Base-by-base conservation (phyloP, 1,140 invertebrate genomes). In the Megathymus violae region DNA sequence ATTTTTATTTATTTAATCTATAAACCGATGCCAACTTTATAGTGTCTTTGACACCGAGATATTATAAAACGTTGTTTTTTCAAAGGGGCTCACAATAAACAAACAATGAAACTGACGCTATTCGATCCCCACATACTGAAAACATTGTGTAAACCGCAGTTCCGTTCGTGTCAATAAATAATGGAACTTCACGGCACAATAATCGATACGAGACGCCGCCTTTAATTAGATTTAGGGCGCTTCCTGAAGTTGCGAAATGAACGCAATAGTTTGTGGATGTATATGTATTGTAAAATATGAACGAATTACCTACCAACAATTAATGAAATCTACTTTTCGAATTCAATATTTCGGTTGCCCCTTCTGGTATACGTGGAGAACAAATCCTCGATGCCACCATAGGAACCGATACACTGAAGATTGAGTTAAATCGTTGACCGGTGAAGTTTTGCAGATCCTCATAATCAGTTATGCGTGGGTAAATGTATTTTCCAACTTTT, bases 81-180 rank as follows among this genome's bases (percentile, higher is more conserved):
- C 48, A 51, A 38, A 38, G 16, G 48, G 10, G 15, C 27, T 36
- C 27, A 51, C 19, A 51, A 51, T 31, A 51, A 51, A 51, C 31
- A 11, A 14, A 16, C 11, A 56, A 14, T 58, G 14, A 15, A 46
- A 46, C 27, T 14, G 27, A 36, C 43, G 13, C 50, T 11, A 46
- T 63, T 50, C 51, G 27, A 69, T 51, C 51, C 46, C 46, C 14
- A 43, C 31, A 43, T 48, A 43, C 38, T 59, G 31, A 51, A 60
- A 66, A 62, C 58, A 48, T 66, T 54, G 27, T 48, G 59, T 50
- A 54, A 63, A 62, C 62, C 69, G 14, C 14, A 71, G 66, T 74
- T 77, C 71, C 71, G 69, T 51, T 40, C 11, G 52, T 50, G 40
- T 65, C 65, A 74, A 74, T 64, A 77, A 71, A 71, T 71, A 71